phyloP scores from a whole-genome alignment of 2,888 invertebrate genomes.

The Chesias legatella region DNA sequence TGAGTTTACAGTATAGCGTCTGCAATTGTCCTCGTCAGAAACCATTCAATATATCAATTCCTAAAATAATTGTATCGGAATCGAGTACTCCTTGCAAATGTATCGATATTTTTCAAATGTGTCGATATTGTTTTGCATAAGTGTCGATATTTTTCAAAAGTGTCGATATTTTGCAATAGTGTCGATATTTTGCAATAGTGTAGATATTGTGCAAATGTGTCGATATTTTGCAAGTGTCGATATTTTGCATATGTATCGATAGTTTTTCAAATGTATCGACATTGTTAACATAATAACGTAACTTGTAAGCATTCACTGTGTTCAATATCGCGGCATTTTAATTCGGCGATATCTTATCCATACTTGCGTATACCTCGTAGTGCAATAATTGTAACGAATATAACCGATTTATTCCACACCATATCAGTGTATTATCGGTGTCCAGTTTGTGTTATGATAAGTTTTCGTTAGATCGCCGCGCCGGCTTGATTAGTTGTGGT shows the following conservation, averaged over 20 bases:
- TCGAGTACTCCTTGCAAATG: too few species aligned
- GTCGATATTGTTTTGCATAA: too few species aligned
- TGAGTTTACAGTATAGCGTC: background rate
- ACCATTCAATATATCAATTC: too few species aligned
- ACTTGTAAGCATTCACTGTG: conserved; percentile 35
- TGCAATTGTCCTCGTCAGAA: background rate
- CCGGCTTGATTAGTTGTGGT: conserved; percentile 46
- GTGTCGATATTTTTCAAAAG: conserved; percentile 27
- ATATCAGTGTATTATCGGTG: conserved; percentile 35
- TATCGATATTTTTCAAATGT: conserved; percentile 28
- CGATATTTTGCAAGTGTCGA: conserved; percentile 30
- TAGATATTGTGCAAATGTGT: too few species aligned
- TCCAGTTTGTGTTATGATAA: conserved; percentile 26
- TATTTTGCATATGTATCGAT: conserved; percentile 1
- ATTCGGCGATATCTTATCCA: conserved; percentile 4
- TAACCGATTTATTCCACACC: conserved; percentile 27
- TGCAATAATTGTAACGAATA: conserved; percentile 17
- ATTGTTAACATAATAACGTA: conserved; percentile 37
- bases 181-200: conserved; percentile 28
- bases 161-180: conserved; percentile 2
- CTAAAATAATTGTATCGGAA: too few species aligned
- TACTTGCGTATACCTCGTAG: conserved; percentile 5
- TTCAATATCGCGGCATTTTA: conserved; percentile 25
- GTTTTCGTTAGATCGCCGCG: conserved; percentile 35
- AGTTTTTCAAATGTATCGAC: conserved; percentile 32